Conservation (phyloP, 2,888 invertebrate genomes). For the Spodoptera exigua region DNA sequence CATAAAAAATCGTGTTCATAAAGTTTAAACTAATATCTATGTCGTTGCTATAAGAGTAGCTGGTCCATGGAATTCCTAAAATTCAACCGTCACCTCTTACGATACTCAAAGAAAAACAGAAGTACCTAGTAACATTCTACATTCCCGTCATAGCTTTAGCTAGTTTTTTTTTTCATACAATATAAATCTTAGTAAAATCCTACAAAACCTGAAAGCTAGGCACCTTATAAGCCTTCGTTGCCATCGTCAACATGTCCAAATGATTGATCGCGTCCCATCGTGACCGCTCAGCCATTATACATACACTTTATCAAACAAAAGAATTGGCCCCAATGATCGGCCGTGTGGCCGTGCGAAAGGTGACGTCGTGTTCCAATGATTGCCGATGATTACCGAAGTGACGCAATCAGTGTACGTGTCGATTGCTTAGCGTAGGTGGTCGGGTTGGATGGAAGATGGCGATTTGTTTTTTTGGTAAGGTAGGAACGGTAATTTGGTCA, state of each 20-base stretch:
- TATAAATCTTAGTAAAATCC: conserved; percentile 21
- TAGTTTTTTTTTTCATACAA: no score
- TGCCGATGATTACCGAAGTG: conserved; percentile 54
- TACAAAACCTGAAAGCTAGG: background rate
- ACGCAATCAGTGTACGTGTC: conserved; percentile 55
- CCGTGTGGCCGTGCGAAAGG: conserved; percentile 72
- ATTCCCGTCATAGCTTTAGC: no score
- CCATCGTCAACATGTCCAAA: conserved; percentile 52
- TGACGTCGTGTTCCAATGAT: conserved; percentile 59
- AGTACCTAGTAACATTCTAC: no score
- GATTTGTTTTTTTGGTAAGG: no score
- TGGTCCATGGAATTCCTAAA: no score
- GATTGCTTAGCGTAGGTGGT: conserved; percentile 18
- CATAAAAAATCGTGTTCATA: no score
- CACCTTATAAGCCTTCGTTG: conserved; percentile 18
- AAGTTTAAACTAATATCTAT: no score
- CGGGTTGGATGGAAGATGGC: conserved; percentile 1
- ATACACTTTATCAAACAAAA: conserved; percentile 65
- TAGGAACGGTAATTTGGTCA: no score
- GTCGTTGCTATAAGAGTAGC: no score
- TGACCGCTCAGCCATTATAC: conserved; percentile 62
- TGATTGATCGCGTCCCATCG: conserved; percentile 61
- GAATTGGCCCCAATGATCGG: conserved; percentile 64
- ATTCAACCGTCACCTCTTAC: no score
- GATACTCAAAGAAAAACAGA: no score